Conservation (phyloP, 2,797 vertebrate species). For the Danio kyathit region DNA sequence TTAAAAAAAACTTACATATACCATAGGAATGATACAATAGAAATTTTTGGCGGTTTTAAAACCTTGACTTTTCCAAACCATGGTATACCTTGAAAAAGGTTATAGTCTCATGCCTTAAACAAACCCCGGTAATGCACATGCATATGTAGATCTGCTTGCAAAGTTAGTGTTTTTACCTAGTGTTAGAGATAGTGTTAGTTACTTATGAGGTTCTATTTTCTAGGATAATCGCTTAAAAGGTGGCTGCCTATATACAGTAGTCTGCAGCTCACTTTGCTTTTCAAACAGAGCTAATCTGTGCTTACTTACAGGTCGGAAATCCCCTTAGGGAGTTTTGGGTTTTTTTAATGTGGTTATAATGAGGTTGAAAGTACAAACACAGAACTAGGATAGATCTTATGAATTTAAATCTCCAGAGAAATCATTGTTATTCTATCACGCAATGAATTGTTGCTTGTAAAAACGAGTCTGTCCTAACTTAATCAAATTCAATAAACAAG, state of each 20-base stretch:
- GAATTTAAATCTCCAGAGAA: neutral
- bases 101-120: too few relatives aligned
- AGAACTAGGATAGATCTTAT: neutral
- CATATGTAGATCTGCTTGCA: neutral
- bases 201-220: neutral
- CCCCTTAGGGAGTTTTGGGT: neutral
- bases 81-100: too few relatives aligned
- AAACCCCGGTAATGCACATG: neutral
- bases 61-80: too few relatives aligned
- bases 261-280: neutral
- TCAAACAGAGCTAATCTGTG: neutral
- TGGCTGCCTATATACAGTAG: neutral
- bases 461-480: slow-evolving; percentile 22
- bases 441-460: neutral
- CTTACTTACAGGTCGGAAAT: neutral
- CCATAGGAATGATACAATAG: too few relatives aligned
- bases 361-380: slow-evolving; percentile 19
- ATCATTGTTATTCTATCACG: neutral
- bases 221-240: neutral
- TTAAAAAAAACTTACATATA: too few relatives aligned
- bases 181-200: too few relatives aligned
- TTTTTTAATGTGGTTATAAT: slow-evolving; percentile 11
- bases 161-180: neutral
- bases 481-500: slow-evolving; percentile 16
- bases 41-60: too few relatives aligned